These are phyloP conservation scores for Eupithecia pulchellata DNA, from an alignment of 2,888 invertebrate genomes.

Conservation along the genomic window DNA sequence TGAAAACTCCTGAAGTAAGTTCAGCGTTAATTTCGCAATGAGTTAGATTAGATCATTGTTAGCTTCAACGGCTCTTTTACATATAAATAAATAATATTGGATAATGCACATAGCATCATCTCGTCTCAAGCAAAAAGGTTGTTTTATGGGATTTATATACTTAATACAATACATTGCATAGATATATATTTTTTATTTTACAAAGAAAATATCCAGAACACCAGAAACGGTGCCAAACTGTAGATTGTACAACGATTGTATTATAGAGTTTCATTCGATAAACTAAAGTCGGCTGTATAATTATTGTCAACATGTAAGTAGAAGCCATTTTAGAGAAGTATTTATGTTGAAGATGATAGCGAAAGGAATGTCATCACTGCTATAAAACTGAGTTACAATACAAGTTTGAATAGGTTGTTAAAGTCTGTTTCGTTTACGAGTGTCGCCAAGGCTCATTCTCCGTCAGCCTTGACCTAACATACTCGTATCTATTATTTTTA, in stretches of 20 bases:
- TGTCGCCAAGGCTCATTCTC: slow-evolving; percentile 51
- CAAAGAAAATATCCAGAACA: no score
- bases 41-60: background rate
- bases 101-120: no score
- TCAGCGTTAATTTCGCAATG: background rate
- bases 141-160: no score
- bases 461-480: slow-evolving; percentile 53
- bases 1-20: background rate
- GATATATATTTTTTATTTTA: no score
- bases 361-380: slow-evolving; percentile 38
- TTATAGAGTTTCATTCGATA: background rate
- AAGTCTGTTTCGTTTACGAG: slow-evolving; percentile 52
- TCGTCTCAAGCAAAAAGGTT: no score
- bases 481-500: slow-evolving; percentile 47
- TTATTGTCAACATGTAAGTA: background rate
- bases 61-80: background rate
- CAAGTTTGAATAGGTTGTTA: slow-evolving; percentile 56
- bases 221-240: no score
- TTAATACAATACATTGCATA: no score
- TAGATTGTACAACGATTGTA: no score
- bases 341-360: slow-evolving; percentile 18
- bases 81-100: no score
- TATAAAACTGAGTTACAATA: slow-evolving; percentile 45
- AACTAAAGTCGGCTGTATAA: background rate
- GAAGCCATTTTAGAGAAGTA: background rate